Evolutionary conservation across 2,797 vertebrate species (phyloP), one percentile per base, ranked within the genome.

Genomic region (Myotis myotis): DNA sequence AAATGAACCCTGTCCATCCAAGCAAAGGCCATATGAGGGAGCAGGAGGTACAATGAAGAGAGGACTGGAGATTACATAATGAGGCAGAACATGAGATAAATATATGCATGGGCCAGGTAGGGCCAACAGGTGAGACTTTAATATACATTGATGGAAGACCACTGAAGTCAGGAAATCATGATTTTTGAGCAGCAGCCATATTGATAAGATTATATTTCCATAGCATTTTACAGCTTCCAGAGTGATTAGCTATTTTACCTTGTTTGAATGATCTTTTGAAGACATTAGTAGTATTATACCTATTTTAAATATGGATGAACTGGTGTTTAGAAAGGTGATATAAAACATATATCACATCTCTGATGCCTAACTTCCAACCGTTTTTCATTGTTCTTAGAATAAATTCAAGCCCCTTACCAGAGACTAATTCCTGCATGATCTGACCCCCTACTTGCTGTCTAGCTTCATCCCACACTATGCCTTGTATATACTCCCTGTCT

Each of bases 321-420:
- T 28, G n/a, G 15, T 33, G 25, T 49, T 86, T 68, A n/a, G 13
- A 82, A 12, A 88, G 3, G 5, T 84, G 44, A 92, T 49, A 53
- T 53, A 80, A 91, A 85, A 57, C 13, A 93, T 19, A 49, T 4
- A 23, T 95, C 41, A 66, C 16, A 88, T 72, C 28, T 91, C 8
- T 76, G 28, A n/a, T 71, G 20, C 15, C 88, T 75, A 66, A 87
- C 9, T 22, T 81, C 87, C 30, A 49, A 57, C 28, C 20, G 7
- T n/a, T 62, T 92, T 36, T 83, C 71, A 75, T 30, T 83, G 13
- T 86, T 86, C 64, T 82, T 88, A 86, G 30, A 91, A 79, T 64
- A 91, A 81, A 82, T 72, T 47, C 33, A 74, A 55, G 49, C 8
- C 53, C 36, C 23, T 82, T 93, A 11, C 15, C 28, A 62, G 20